phyloP scores from a whole-genome alignment of 1,140 invertebrate genomes.

The Epicauta chinensis region DNA sequence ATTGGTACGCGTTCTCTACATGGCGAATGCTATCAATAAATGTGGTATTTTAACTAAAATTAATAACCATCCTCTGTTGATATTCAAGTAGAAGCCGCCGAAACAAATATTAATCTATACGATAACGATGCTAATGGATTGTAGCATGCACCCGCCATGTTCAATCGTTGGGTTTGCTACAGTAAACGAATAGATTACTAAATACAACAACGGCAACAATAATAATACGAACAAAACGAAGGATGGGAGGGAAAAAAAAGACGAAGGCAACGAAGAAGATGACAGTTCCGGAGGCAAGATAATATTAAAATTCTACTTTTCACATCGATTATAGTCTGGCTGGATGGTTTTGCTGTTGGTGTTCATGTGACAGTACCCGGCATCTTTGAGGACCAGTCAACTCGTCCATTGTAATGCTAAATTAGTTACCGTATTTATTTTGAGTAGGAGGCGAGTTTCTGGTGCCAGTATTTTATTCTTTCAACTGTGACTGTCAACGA shows the following conservation, averaged over 20 bases:
- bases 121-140: conserved; percentile 20
- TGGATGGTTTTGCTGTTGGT: conserved; percentile 23
- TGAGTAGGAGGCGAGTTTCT: conserved; percentile 5
- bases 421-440: conserved; percentile 21
- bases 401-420: conserved; percentile 28
- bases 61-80: conserved; percentile 15
- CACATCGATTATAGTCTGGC: conserved; percentile 30
- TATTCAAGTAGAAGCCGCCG: conserved; percentile 17
- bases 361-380: conserved; percentile 23
- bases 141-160: conserved; percentile 14
- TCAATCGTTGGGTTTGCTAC: conserved; percentile 7
- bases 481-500: conserved; percentile 27
- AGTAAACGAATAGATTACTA: too few relatives aligned
- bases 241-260: too few relatives aligned
- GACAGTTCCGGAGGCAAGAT: conserved; percentile 1
- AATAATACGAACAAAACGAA: too few relatives aligned
- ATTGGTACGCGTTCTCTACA: background rate
- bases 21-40: conserved; percentile 14
- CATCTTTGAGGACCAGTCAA: conserved; percentile 31
- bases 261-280: too few relatives aligned
- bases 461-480: background rate
- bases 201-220: background rate
- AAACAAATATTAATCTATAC: conserved; percentile 19
- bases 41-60: conserved; percentile 24
- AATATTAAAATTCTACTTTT: conserved; percentile 34